A percentile compares a stretch with the other conserved stretches of the same genome.
Conservation (phyloP, 2,797 vertebrate species). For the Sebastes oblongus region DNA sequence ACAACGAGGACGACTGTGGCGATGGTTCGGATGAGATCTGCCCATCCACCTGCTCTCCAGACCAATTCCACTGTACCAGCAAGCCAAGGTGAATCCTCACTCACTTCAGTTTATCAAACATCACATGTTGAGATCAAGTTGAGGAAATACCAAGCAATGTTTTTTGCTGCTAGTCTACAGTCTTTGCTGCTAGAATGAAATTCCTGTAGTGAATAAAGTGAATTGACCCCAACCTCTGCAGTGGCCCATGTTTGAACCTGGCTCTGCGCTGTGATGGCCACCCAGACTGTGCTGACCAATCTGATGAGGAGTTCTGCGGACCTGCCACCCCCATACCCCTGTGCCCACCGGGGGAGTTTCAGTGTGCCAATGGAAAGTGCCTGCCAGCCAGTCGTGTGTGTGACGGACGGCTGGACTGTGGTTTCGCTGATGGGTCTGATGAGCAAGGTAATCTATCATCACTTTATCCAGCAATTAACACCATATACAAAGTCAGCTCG, state of each 20-base stretch:
- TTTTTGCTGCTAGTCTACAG: background rate
- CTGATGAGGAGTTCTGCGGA: slow-evolving; percentile 87
- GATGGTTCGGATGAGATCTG: slow-evolving; percentile 92
- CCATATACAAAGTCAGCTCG: background rate
- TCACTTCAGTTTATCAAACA: background rate
- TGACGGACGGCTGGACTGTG: slow-evolving; percentile 82
- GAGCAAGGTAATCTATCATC: slow-evolving; percentile 75
- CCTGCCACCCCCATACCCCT: slow-evolving; percentile 55
- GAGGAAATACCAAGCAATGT: too few relatives aligned
- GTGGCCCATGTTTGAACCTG: slow-evolving; percentile 84
- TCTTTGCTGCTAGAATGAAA: background rate
- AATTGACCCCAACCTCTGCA: slow-evolving; percentile 37
- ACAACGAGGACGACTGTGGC: slow-evolving; percentile 91
- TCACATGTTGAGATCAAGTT: too few relatives aligned
- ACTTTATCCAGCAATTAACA: background rate
- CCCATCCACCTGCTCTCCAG: slow-evolving; percentile 77
- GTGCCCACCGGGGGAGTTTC: slow-evolving; percentile 81
- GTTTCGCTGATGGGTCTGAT: slow-evolving; percentile 85
- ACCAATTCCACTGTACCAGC: slow-evolving; percentile 81
- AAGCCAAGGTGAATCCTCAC: slow-evolving; percentile 37
- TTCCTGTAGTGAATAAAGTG: slow-evolving; percentile 18
- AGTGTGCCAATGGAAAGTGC: slow-evolving; percentile 83
- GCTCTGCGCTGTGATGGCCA: slow-evolving; percentile 85
- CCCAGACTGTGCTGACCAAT: slow-evolving; percentile 86
- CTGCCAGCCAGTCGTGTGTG: slow-evolving; percentile 71